phyloP scores from a whole-genome alignment of 2,113 vertebrate species.

The Tamias sibiricus region DNA sequence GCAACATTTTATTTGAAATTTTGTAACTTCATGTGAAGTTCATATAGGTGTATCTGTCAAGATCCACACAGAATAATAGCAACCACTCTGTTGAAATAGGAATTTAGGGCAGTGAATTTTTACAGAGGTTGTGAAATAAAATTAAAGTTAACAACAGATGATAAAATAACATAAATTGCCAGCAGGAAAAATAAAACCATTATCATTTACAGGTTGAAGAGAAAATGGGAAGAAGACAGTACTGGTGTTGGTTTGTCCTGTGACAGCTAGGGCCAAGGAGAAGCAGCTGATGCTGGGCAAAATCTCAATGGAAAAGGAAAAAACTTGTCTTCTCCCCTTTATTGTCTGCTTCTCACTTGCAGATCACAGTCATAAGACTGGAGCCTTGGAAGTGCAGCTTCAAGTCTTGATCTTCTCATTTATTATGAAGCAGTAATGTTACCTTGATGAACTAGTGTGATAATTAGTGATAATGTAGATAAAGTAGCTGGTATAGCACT shows the following conservation, averaged over 20 bases:
- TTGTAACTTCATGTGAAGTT: neutral
- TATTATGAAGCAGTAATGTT: neutral
- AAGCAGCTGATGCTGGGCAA: neutral
- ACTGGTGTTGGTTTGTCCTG: neutral
- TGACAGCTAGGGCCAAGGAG: neutral
- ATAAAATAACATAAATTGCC: neutral
- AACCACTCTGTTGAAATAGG: neutral
- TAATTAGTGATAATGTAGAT: constrained; percentile 17
- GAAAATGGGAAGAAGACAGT: neutral
- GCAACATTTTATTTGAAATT: neutral
- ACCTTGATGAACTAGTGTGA: neutral
- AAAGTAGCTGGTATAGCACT: neutral
- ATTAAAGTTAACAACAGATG: neutral
- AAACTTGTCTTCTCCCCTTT: accelerated
- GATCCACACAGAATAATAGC: neutral
- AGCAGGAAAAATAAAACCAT: accelerated
- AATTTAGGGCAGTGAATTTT: neutral
- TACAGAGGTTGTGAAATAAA: neutral
- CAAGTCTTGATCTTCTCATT: neutral
- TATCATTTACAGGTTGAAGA: neutral
- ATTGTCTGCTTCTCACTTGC: neutral
- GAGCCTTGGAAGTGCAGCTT: neutral
- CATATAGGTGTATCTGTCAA: neutral
- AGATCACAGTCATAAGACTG: neutral
- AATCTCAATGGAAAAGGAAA: neutral